phyloP scores from a whole-genome alignment of 2,888 invertebrate species.

The Amblyteles armatorius region DNA sequence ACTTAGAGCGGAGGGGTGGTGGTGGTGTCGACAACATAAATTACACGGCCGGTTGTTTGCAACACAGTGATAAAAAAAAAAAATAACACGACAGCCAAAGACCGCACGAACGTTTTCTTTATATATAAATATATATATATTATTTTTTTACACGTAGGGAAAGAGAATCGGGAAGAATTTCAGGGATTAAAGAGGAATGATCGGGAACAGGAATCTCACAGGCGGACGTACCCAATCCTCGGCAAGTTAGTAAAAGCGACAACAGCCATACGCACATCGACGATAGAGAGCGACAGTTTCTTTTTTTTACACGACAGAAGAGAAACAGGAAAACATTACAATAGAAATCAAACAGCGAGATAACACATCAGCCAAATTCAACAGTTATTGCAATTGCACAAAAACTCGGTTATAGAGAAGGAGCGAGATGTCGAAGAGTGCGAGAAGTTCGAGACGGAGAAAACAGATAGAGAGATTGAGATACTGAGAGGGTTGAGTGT shows the following conservation, averaged over 20 bases:
- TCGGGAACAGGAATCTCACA: not conserved
- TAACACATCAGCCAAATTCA: conserved; percentile 47
- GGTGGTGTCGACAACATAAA: not conserved
- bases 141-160: not conserved
- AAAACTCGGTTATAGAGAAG: conserved; percentile 22
- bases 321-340: not conserved
- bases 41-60: conserved; percentile 35
- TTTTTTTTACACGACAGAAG: conserved; percentile 7
- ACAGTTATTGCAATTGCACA: not conserved
- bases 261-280: conserved; percentile 64
- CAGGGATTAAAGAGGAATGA: not conserved
- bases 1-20: not conserved
- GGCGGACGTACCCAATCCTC: conserved; percentile 2
- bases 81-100: conserved; percentile 61
- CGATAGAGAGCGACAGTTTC: conserved; percentile 40
- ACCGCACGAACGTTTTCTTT: conserved; percentile 21
- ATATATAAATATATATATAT: not conserved
- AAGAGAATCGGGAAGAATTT: not conserved
- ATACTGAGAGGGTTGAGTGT: conserved; percentile 1
- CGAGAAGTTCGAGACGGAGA: conserved; percentile 27
- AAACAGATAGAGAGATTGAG: conserved; percentile 23
- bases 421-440: conserved; percentile 27
- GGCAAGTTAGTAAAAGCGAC: conserved; percentile 52
- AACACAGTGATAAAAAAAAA: conserved; percentile 34
- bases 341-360: conserved; percentile 51